Conservation (phyloP, 1,140 invertebrate species). For the Ptiloglossa arizonensis region DNA sequence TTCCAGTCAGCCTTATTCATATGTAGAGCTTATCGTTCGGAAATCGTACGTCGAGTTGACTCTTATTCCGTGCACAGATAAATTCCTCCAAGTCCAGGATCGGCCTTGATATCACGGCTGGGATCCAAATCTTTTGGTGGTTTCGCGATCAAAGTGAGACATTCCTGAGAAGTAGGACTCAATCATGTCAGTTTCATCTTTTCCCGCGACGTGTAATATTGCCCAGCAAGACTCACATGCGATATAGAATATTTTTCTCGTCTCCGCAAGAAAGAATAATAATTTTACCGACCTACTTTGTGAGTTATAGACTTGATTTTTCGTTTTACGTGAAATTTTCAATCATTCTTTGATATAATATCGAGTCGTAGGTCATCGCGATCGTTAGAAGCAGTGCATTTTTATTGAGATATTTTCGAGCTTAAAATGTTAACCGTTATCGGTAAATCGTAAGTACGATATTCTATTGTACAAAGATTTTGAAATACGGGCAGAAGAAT, state of each 20-base stretch:
- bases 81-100: neutral
- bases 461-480: too few species aligned
- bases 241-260: neutral
- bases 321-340: neutral
- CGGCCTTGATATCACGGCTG: neutral
- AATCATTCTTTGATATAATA: too few species aligned
- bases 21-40: neutral
- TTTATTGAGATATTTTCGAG: too few species aligned
- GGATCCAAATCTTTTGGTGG: slow-evolving; percentile 41
- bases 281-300: neutral
- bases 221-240: neutral
- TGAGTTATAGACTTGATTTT: neutral
- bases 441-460: too few species aligned
- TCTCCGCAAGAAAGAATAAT: neutral
- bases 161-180: slow-evolving; percentile 23
- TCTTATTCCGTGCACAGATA: slow-evolving; percentile 13
- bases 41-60: neutral
- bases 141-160: slow-evolving; percentile 52
- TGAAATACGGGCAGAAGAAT: too few species aligned
- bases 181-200: slow-evolving; percentile 36
- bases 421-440: too few species aligned
- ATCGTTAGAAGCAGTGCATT: too few species aligned
- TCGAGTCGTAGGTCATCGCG: too few species aligned
- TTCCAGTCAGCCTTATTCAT: neutral
- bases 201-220: slow-evolving; percentile 38